Conservation (phyloP, 2,797 vertebrate genomes). For the Percopsis omiscomaycus region DNA sequence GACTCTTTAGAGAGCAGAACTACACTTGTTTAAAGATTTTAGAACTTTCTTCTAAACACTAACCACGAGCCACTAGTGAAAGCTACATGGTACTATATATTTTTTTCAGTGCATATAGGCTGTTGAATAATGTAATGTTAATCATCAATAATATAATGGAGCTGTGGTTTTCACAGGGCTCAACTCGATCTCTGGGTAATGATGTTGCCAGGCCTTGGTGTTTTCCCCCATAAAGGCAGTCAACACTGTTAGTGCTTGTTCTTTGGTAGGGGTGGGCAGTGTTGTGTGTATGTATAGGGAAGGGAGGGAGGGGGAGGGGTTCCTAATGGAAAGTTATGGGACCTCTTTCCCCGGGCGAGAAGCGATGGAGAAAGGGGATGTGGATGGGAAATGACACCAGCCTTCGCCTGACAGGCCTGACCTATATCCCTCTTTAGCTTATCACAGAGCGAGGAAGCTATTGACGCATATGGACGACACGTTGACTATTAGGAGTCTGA, state of each 20-base stretch:
- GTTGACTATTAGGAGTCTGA: conserved; percentile 29
- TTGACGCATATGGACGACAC: conserved; percentile 50
- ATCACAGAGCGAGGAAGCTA: conserved; percentile 41
- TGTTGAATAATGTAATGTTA: conserved; percentile 5
- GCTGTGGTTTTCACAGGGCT: conserved; percentile 12
- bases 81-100: conserved; percentile 17
- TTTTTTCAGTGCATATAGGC: conserved; percentile 8
- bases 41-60: conserved; percentile 32
- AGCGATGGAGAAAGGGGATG: conserved; percentile 73
- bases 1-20: conserved; percentile 44
- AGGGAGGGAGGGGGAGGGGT: background rate
- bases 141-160: conserved; percentile 11
- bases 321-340: conserved; percentile 88
- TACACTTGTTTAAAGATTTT: conserved; percentile 48
- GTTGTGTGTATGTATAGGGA: conserved; percentile 24
- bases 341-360: conserved; percentile 87
- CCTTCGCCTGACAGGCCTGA: conserved; percentile 91
- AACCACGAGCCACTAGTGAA: background rate
- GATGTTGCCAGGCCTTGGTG: conserved; percentile 65
- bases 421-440: conserved; percentile 82
- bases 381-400: conserved; percentile 82
- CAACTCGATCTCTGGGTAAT: conserved; percentile 38
- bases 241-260: conserved; percentile 82
- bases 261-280: conserved; percentile 71
- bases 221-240: conserved; percentile 80